Base-by-base conservation (phyloP, 2,888 invertebrate species). In the Cataglyphis altisquamis region DNA sequence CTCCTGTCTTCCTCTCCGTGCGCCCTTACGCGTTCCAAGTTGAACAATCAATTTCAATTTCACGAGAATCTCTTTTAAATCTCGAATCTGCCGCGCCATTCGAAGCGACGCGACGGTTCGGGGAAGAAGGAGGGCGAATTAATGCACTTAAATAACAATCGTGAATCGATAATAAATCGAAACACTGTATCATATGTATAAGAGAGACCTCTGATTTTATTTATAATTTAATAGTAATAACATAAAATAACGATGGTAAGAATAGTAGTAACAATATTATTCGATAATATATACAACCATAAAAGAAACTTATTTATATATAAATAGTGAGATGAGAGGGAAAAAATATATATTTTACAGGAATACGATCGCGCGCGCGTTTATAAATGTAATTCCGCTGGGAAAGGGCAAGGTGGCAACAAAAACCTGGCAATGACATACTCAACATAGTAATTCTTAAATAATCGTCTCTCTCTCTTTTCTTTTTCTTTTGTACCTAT, bases 51-150 rank as follows among this genome's bases (percentile, higher is more conserved):
- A 90, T 90, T 86, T 82, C 90, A 90, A 89, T 90, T 90, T 87
- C 85, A 84, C 67, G 75, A 73, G 84, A 88, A 92, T 92, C 89
- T 89, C 90, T 90, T 92, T 90, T 89, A 91, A 92, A 89, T 91
- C 91, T 88, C 86, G 62, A 87, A 84, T 72, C 82, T 78, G 52
- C 82, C 66, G 83, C 66, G 78, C 77, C 77, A 55, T 78, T 63
- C 67, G 63, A 52, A 68, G 8, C 10, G 3, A 41, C 41, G 75
- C 36, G 55, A 55, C 12, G 21, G 18, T n/a, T 15, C 6, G 21
- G 55, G 62, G 6, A 32, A 39, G 60, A 12, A 15, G 41, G 15
- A 45, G 41, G 72, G 29, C 60, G 39, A 62, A 60, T 64, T 75
- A 21, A 62, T n/a, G 8, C 52, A 63, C 18, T 6, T 41, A n/a